phyloP scores from a whole-genome alignment of 64 coral and sea anemone genomes.

The Orbicella faveolata region DNA sequence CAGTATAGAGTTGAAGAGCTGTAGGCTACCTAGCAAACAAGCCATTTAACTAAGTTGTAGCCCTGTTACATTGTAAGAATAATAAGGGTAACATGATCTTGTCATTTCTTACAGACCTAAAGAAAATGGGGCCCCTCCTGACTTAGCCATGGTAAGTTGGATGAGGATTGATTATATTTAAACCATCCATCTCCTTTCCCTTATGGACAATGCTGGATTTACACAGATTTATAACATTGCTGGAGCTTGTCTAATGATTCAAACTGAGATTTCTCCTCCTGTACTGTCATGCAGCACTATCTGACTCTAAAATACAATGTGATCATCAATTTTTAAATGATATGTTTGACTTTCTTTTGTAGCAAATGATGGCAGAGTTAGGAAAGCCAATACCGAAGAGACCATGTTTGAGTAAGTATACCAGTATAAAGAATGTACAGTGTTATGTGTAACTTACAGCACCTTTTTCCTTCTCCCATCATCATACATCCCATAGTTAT shows the following conservation, averaged over 20 bases:
- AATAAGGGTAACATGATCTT: neutral
- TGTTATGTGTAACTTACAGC: neutral
- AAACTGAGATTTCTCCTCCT: too few species aligned
- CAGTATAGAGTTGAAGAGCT: too few species aligned
- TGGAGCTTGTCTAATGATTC: too few species aligned
- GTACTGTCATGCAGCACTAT: too few species aligned
- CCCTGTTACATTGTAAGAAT: too few species aligned
- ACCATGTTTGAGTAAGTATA: slow-evolving; percentile 75
- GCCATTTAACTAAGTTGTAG: too few species aligned
- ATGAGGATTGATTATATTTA: too few species aligned
- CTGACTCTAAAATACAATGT: too few species aligned
- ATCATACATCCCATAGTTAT: too few species aligned
- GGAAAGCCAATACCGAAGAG: slow-evolving; percentile 93
- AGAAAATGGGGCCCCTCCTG: slow-evolving; percentile 94
- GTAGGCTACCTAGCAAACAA: too few species aligned
- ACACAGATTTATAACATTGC: too few species aligned
- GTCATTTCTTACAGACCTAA: slow-evolving; percentile 62
- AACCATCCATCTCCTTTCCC: too few species aligned
- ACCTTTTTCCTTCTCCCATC: neutral
- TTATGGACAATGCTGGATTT: neutral
- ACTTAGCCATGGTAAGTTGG: slow-evolving; percentile 77
- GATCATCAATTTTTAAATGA: neutral
- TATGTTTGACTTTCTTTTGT: neutral
- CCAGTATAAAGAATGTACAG: neutral
- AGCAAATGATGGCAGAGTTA: slow-evolving; percentile 91